These are phyloP conservation scores for Dromas ardeola DNA, from an alignment of 2,113 vertebrate genomes.

Conservation along the genomic window DNA sequence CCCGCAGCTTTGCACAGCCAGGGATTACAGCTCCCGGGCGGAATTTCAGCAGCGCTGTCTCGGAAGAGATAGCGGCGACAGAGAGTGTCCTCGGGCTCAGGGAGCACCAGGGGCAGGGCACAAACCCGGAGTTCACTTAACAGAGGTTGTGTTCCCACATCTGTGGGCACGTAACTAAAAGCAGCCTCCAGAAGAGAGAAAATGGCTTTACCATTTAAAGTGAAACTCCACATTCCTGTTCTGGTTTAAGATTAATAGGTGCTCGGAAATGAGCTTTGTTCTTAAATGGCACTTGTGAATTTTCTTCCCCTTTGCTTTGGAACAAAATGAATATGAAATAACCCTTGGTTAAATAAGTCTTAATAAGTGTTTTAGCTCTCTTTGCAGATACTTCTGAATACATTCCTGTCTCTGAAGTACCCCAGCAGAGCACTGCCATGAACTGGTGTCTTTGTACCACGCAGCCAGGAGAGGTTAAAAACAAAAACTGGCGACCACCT, in stretches of 20 bases:
- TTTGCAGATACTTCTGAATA: background rate
- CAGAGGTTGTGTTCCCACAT: rapidly evolving
- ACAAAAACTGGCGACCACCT: background rate
- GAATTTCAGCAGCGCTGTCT: background rate
- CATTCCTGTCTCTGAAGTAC: background rate
- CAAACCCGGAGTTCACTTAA: background rate
- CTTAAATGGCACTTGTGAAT: background rate
- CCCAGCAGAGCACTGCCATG: background rate
- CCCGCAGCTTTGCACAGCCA: background rate
- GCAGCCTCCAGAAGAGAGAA: background rate
- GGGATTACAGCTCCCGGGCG: rapidly evolving
- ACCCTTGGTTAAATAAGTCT: background rate
- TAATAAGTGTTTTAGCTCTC: background rate
- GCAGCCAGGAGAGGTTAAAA: background rate
- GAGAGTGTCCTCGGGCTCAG: rapidly evolving
- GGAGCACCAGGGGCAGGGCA: background rate
- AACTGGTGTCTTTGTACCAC: background rate
- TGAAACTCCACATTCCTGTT: background rate
- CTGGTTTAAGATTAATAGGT: background rate
- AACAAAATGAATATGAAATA: background rate
- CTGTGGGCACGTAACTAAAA: rapidly evolving
- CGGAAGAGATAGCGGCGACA: rapidly evolving
- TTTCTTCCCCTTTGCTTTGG: background rate
- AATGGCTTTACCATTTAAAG: background rate
- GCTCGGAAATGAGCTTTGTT: background rate